Evolutionary conservation across 37 sponge, comb jelly and placozoan genomes (phyloP), one percentile per base, ranked within the genome.

Genomic region (Mnemiopsis leidyi): DNA sequence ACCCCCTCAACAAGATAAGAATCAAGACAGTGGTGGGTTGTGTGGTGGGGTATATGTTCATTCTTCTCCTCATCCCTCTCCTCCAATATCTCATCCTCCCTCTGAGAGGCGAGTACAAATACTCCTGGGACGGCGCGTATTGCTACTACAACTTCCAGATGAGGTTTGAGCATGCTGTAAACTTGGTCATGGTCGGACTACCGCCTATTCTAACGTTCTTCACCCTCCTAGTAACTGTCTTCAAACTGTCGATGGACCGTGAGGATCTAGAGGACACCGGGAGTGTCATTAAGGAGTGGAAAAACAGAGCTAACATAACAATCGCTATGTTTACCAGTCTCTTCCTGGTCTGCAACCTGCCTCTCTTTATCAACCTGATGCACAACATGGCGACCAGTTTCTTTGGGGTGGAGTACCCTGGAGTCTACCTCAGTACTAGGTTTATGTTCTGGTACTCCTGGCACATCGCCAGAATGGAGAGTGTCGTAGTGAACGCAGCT

Each of bases 371-470:
- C 48, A 85, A 85, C 61, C 90, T 85, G 3, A 38, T 85, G 25
- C 90, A 85, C 36, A 85, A 85, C 90, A 40, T 85, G 90, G 25
- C 90, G 39, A 40, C 90, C 20, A 38, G 29, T 39, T 85, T 40
- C 61, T 33, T 85, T 28, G 90, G 61, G 25, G 61, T 85, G 29
- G 25, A 38, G 61, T 85, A 85, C 90, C 90, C 90, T 0, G 90
- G 90, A 1, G n/a, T 33, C 23, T 85, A 40, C 90, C 39, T 85
- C 90, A 23, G 36, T 33, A 40, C 90, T n/a, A 39, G 61, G 0
- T 85, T 85, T 61, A 85, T 85, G 90, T 85, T 39, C 61, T 85
- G 90, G 90, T 85, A 85, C 48, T 28, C 29, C 61, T 85, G 90
- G 90, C 90, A 85, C 48, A 85, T 85, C 39, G 90, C 90, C 90